Base-by-base conservation (phyloP, 1,140 invertebrate species). In the Drosophila oshimai region DNA sequence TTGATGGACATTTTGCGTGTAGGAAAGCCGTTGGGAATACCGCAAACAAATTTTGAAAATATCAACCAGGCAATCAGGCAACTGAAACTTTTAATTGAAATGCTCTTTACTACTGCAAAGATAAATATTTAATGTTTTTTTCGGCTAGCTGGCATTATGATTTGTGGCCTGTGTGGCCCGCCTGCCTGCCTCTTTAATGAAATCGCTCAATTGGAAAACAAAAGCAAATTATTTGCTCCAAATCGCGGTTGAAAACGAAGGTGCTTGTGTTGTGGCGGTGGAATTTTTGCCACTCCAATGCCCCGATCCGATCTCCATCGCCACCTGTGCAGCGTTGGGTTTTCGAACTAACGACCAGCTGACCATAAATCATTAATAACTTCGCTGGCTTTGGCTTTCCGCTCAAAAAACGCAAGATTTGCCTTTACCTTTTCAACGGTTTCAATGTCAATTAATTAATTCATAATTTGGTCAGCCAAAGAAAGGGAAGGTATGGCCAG, bases 201-300 rank as follows among this genome's bases (percentile, higher is more conserved):
- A 80, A 72, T 49, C 77, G 41, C 33, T 78, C 68, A 53, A 57
- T 83, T 84, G 77, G 77, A 81, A 83, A 78, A 81, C 79, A 84
- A 81, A 60, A 62, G 69, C 60, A 68, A 78, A 81, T 84, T 84
- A 83, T 72, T 68, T 81, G 79, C 73, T 83, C 79, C 68, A 81
- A 73, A 81, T 81, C 54, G 60, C 74, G 37, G 36, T 29, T 44
- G 51, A 69, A 70, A 69, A 41, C 65, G 67, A 67, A 67, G 62
- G 62, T 49, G 62, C 39, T 54, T 20, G 20, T 44, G 31, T 20
- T 34, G 28, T 28, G 50, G 39, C 28, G 31, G 6, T 58, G 70
- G 54, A 54, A 64, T 51, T 58, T 51, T 79, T 78, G 76, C 76
- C 76, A 79, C 55, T 75, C 57, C 22, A 65, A 33, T 62, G 61